Evolutionary conservation across 2,797 vertebrate species (phyloP).

Genomic region (Melanogrammus aeglefinus): DNA sequence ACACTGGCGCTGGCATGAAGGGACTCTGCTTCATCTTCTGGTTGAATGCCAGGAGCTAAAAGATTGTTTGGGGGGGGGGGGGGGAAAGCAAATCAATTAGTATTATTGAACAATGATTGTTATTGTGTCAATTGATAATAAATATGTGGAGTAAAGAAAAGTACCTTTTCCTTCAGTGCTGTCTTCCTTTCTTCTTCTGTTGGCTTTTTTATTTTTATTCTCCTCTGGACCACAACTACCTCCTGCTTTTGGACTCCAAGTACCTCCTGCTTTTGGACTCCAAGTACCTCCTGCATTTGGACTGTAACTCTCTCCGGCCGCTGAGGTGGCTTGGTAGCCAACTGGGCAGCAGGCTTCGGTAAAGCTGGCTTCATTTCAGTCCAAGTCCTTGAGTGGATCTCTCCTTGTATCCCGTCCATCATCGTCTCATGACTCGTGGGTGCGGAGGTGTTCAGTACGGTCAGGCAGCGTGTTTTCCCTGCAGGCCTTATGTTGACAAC

Average conservation of each 20-base stretch:
- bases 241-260: neutral
- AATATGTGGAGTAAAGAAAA: neutral
- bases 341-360: too few species aligned
- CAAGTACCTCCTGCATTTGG: too few species aligned
- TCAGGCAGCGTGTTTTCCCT: accelerated
- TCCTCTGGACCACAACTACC: neutral
- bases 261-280: too few species aligned
- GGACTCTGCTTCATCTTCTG: slow-evolving; percentile 42
- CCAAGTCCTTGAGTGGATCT: too few species aligned
- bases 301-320: neutral
- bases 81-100: neutral
- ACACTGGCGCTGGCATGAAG: neutral
- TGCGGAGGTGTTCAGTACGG: neutral
- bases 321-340: too few species aligned
- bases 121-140: slow-evolving; percentile 1
- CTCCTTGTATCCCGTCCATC: too few species aligned
- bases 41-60: slow-evolving; percentile 60
- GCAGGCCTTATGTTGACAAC: slow-evolving; percentile 9
- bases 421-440: too few species aligned
- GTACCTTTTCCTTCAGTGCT: slow-evolving; percentile 57
- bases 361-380: too few species aligned
- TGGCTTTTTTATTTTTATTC: neutral
- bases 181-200: slow-evolving; percentile 56
- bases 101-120: neutral
- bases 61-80: neutral